Evolutionary conservation across 1,140 invertebrate genomes (phyloP), one percentile per base, ranked within the genome.

Genomic region (Polyergus mexicanus): DNA sequence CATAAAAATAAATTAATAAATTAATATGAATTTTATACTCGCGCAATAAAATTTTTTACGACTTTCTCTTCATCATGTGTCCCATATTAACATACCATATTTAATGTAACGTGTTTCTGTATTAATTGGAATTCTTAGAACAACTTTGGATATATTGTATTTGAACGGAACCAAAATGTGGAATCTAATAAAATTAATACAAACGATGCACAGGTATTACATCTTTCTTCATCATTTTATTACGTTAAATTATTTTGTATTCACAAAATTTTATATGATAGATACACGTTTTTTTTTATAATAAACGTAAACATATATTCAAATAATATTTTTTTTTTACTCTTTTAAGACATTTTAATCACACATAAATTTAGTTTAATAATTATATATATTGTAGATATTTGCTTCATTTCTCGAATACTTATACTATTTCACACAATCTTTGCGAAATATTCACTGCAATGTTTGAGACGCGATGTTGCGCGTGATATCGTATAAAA

Each of bases 401-500:
- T 58, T 16, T 25, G 58, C 56, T 4, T 19, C 10, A 22, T 60
- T 32, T 11, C 28, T 54, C 32, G 19, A 8, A n/a, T 25, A 13
- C 16, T 51, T 69, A 68, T 28, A 41, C n/a, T n/a, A n/a, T 69
- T 71, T 56, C 13, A 13, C 38, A 25, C 3, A 19, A 71, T 81
- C 51, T 72, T 68, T 22, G 19, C n/a, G 13, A 83, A 60, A 47
- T 62, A 83, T 60, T 62, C 54, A 28, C 28, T 38, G 16, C 41
- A 35, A 69, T 56, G 38, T 69, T 54, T 16, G 54, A 60, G 35
- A 38, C n/a, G 44, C 47, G 25, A 28, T 71, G 81, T 86, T 74
- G 88, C 91, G 86, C 90, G 88, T 92, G 91, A 90, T 88, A 78
- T 80, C 83, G 85, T 89, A 89, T 87, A 91, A 88, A 85, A 91